Evolutionary conservation across 2,888 invertebrate genomes (phyloP).

Genomic region (Watsonalla binaria): DNA sequence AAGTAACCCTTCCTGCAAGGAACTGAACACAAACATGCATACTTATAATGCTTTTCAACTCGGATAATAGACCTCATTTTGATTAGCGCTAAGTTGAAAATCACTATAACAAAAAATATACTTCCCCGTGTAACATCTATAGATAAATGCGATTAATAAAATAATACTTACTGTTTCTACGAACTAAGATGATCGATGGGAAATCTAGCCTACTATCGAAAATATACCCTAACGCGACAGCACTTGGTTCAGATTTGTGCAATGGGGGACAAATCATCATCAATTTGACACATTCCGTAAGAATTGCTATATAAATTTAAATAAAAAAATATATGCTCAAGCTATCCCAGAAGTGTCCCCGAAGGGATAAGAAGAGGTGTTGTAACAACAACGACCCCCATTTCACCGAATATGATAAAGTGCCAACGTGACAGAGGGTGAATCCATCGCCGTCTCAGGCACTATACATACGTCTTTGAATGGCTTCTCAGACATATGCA

Average conservation of each 20-base stretch:
- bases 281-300: no score
- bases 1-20: neutral
- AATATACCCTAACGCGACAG: neutral
- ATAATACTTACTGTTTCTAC: neutral
- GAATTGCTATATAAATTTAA: no score
- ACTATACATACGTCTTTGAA: no score
- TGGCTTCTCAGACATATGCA: no score
- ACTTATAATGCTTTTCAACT: neutral
- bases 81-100: neutral
- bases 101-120: neutral
- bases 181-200: neutral
- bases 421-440: no score
- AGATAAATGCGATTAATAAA: neutral
- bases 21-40: neutral
- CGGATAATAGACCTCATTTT: no score
- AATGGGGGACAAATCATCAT: neutral
- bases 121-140: neutral
- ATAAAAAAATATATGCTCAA: no score
- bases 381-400: no score
- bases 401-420: no score
- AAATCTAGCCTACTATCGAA: neutral
- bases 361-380: no score
- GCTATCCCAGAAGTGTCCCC: no score
- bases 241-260: constrained; percentile 19
- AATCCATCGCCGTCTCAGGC: no score